These are phyloP conservation scores for Cheirogaleus medius DNA, from an alignment of 2,113 vertebrate genomes.

Conservation along the genomic window DNA sequence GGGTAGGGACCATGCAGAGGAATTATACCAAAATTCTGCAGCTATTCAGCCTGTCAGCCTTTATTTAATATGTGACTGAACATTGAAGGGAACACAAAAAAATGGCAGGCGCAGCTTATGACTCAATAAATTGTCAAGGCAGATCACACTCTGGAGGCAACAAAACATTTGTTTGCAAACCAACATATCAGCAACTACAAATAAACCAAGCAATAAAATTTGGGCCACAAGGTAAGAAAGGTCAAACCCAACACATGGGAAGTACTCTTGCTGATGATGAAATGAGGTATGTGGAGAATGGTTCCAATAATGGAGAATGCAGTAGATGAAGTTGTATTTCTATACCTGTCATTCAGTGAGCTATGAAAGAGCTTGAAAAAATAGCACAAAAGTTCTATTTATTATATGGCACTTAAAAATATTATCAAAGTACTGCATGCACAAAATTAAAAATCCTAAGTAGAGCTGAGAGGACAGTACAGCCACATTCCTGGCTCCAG, in stretches of 20 bases:
- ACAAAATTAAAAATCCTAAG: conserved; percentile 1
- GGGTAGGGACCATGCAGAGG: background rate
- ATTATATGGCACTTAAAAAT: background rate
- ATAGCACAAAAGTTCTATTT: background rate
- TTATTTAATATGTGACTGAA: background rate
- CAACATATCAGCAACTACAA: background rate
- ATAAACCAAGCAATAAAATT: background rate
- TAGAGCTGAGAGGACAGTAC: too few relatives aligned
- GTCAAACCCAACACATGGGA: background rate
- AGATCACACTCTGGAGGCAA: background rate
- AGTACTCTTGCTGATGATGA: background rate
- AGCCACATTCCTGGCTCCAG: background rate
- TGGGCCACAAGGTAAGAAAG: background rate
- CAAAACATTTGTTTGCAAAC: background rate
- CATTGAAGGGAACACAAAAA: background rate
- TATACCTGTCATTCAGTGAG: background rate
- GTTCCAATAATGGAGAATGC: background rate
- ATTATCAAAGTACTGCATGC: background rate
- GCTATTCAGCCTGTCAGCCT: background rate
- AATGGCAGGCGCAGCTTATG: background rate
- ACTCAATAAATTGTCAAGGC: background rate
- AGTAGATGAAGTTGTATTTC: background rate
- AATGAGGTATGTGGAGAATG: background rate
- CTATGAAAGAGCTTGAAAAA: background rate
- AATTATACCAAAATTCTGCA: background rate